These are phyloP conservation scores for Centropristis striata DNA, from an alignment of 2,113 vertebrate species.

Conservation along the genomic window DNA sequence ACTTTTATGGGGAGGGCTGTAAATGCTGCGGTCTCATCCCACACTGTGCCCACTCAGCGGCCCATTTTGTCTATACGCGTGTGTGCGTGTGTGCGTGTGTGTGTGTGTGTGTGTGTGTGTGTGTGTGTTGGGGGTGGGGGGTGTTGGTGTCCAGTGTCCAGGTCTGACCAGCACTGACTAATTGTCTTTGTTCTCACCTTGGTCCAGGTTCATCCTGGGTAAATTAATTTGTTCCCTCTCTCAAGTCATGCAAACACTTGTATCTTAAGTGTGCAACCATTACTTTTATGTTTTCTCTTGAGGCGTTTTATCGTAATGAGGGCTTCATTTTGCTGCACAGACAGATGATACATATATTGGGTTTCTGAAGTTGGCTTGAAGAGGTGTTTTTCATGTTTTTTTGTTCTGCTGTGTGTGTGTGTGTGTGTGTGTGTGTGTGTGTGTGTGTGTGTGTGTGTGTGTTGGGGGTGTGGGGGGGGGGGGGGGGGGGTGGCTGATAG, in stretches of 20 bases:
- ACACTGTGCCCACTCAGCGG: conserved; percentile 70
- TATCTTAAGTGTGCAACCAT: background rate
- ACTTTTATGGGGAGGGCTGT: conserved; percentile 85
- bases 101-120: conserved; percentile 20
- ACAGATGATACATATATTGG: background rate
- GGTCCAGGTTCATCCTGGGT: conserved; percentile 29
- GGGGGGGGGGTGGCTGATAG: too few species aligned
- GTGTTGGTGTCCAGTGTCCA: conserved; percentile 55
- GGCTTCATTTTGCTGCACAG: conserved; percentile 14
- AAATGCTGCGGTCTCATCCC: conserved; percentile 76
- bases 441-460: too few species aligned
- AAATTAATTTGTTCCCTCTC: conserved; percentile 1
- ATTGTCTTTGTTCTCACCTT: conserved; percentile 80
- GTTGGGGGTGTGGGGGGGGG: too few species aligned
- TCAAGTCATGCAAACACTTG: conserved; percentile 7
- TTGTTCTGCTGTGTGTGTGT: background rate
- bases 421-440: too few species aligned
- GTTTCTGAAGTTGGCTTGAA: conserved; percentile 30
- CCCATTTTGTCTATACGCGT: conserved; percentile 54
- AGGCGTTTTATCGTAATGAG: conserved; percentile 19
- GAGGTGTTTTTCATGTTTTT: conserved; percentile 16
- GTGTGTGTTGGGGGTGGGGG: conserved; percentile 32
- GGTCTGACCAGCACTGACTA: conserved; percentile 49
- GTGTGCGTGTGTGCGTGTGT: conserved; percentile 26
- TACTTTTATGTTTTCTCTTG: conserved; percentile 29